Evolutionary conservation across 2,113 vertebrate species (phyloP).

Genomic region (Gavialis gangeticus): DNA sequence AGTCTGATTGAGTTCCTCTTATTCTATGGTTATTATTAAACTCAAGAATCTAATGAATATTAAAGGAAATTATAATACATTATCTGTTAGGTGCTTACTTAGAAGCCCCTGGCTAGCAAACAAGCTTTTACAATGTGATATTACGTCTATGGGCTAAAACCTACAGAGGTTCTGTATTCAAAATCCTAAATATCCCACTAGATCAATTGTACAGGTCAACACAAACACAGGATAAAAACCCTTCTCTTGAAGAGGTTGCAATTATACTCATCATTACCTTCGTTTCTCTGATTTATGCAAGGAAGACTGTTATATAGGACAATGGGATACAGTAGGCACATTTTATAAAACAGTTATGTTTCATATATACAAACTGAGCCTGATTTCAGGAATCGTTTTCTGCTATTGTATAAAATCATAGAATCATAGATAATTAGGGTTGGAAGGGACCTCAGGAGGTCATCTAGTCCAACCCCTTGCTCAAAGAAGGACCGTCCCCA

Average conservation of each 20-base stretch:
- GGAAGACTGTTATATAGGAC: background rate
- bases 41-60: background rate
- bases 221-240: background rate
- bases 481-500: too few relatives aligned
- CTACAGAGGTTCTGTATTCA: background rate
- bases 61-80: background rate
- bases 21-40: background rate
- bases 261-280: background rate
- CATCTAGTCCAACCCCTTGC: too few relatives aligned
- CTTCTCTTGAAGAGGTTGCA: background rate
- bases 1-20: background rate
- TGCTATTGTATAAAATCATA: background rate
- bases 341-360: background rate
- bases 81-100: background rate
- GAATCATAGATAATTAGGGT: too few relatives aligned
- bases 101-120: background rate
- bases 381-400: background rate
- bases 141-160: too few relatives aligned
- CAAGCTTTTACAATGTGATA: background rate
- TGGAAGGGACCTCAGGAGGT: too few relatives aligned
- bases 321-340: background rate
- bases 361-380: background rate
- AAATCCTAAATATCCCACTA: background rate
- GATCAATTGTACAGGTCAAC: background rate
- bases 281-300: background rate